Evolutionary conservation across 1,140 invertebrate genomes (phyloP), one percentile per base, ranked within the genome.

Genomic region (Melipona quadrifasciata): DNA sequence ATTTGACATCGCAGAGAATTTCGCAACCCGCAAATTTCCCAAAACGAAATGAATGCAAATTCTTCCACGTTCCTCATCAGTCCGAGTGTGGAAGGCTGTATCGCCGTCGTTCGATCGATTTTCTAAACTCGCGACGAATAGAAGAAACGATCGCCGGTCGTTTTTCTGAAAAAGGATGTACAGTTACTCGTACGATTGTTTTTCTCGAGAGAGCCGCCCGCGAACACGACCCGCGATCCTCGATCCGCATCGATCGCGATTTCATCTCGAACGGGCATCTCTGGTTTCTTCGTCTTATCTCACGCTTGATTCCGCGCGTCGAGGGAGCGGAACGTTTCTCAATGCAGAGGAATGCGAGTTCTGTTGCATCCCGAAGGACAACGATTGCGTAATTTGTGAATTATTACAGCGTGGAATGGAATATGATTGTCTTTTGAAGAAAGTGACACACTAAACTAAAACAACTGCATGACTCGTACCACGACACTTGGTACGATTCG

Each of bases 311-410:
- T 74, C 19, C 34, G 19, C 27, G n/a, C n/a, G 47, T 74, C 58
- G 47, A 65, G 74, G 27, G 31, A 74, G 55, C 79, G 68, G 39
- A 61, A 73, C 51, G 78, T 51, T 72, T 47, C 39, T 47, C 64
- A 72, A 68, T 78, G 64, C 79, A 77, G 78, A 87, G 80, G 80
- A 86, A 87, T 89, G 86, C 84, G 77, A 27, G 70, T 55, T 67
- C 47, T 61, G 51, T 53, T 73, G 61, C 53, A 78, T 88, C 53
- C 31, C 47, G 58, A 74, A 74, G 47, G 47, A 39, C 65, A 71
- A 84, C 55, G 65, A 61, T 90, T 84, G 68, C 72, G 76, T 58
- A 88, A 88, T 88, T 84, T 84, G 75, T 81, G 73, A 88, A 84
- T 88, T 83, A 82, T 82, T 68, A 31, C 65, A 80, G 31, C 68